Percentiles rank a stretch among this genome's conserved stretches.
phyloP scores from a whole-genome alignment of 2,797 vertebrate species.

The Buceros bicornis region DNA sequence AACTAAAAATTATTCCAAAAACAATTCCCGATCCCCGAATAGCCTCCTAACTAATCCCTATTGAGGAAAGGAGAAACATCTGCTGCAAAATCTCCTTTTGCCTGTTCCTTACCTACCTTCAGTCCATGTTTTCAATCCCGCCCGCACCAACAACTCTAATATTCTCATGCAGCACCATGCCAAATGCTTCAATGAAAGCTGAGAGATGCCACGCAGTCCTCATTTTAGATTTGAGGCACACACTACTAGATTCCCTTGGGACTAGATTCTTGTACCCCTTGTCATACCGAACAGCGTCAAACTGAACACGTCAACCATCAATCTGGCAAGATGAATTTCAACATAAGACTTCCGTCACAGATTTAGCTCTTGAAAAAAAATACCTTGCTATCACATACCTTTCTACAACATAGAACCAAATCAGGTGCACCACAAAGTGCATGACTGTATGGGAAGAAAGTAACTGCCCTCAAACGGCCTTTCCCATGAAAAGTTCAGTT shows the following conservation, averaged over 20 bases:
- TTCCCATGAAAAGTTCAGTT: not conserved
- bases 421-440: not conserved
- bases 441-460: not conserved
- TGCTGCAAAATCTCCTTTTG: not conserved
- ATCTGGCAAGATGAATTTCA: not conserved
- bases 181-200: not conserved
- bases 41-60: not conserved
- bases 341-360: rapidly evolving
- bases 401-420: not conserved
- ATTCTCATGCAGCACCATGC: not conserved
- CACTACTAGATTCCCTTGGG: not conserved
- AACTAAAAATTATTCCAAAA: not conserved
- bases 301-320: not conserved
- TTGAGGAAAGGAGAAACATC: not conserved
- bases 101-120: not conserved
- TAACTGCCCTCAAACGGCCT: not conserved
- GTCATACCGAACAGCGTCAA: not conserved
- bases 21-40: not conserved
- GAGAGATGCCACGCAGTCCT: not conserved
- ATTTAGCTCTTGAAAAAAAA: not conserved
- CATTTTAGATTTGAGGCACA: not conserved
- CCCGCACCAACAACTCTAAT: not conserved
- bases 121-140: not conserved
- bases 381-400: not conserved
- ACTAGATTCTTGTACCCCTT: not conserved